Conservation (phyloP, 2,797 vertebrate species). For the Sternarchorhynchus goeldii region DNA sequence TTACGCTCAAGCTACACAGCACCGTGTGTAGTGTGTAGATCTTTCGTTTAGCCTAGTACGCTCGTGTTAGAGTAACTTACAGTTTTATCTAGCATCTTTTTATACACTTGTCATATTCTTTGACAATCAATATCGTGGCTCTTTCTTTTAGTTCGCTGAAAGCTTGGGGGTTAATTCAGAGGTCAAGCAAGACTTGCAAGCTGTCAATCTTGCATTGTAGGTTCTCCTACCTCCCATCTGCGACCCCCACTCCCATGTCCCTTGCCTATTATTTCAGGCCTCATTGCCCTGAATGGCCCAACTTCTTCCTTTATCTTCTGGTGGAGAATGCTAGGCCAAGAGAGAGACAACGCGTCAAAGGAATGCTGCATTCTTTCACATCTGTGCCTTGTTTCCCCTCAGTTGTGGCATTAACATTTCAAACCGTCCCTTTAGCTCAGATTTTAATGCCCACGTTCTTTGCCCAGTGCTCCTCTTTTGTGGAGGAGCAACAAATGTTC, state of each 20-base stretch:
- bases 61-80: constrained; percentile 1
- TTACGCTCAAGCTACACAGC: constrained; percentile 22
- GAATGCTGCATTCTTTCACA: constrained; percentile 76
- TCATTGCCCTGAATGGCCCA: constrained; percentile 69
- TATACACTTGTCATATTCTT: constrained; percentile 71
- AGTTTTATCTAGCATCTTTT: constrained; percentile 28
- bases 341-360: constrained; percentile 73
- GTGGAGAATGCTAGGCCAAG: constrained; percentile 69
- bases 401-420: constrained; percentile 73
- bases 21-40: constrained; percentile 29
- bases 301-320: constrained; percentile 75
- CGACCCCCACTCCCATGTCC: constrained; percentile 51
- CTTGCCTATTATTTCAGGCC: constrained; percentile 66
- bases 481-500: constrained; percentile 59
- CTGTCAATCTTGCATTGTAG: constrained; percentile 81
- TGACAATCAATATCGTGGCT: constrained; percentile 76
- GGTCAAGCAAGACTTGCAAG: constrained; percentile 84
- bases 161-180: constrained; percentile 79
- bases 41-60: background rate
- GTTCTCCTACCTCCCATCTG: constrained; percentile 45
- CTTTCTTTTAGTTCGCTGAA: constrained; percentile 74
- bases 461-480: constrained; percentile 33
- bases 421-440: constrained; percentile 71
- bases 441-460: constrained; percentile 55
- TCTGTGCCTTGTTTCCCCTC: constrained; percentile 78